These are phyloP conservation scores for Ailurus styani DNA, from an alignment of 2,113 vertebrate species.

Conservation along the genomic window DNA sequence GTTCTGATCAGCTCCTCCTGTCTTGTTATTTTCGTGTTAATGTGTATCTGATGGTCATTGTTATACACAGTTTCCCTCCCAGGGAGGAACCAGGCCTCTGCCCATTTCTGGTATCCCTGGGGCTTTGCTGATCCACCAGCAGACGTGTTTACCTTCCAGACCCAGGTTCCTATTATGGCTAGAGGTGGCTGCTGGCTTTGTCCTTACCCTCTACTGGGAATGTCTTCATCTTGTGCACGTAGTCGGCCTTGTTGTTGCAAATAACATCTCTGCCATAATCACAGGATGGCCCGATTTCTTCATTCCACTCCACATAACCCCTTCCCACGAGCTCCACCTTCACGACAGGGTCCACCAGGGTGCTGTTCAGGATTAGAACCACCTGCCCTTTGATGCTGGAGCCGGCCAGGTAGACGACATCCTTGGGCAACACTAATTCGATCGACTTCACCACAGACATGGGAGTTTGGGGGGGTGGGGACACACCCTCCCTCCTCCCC, in stretches of 20 bases:
- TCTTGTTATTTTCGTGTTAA: background rate
- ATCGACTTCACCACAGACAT: slow-evolving; percentile 73
- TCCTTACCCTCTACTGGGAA: slow-evolving; percentile 70
- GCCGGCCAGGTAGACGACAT: slow-evolving; percentile 67
- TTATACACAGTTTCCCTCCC: background rate
- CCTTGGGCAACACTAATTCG: slow-evolving; percentile 62
- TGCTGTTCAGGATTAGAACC: slow-evolving; percentile 64
- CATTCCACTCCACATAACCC: slow-evolving; percentile 76
- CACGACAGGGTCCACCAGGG: slow-evolving; percentile 66
- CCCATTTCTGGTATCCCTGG: background rate
- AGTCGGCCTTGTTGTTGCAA: slow-evolving; percentile 75
- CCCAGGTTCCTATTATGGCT: background rate
- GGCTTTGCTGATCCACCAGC: background rate
- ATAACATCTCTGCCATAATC: slow-evolving; percentile 67
- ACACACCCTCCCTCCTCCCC: slow-evolving; percentile 6
- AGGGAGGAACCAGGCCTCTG: background rate
- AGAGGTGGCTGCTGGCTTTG: rapidly evolving
- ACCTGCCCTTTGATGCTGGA: slow-evolving; percentile 63
- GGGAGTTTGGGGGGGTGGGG: background rate
- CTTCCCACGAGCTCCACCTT: slow-evolving; percentile 70
- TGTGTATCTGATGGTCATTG: background rate
- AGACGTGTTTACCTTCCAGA: background rate
- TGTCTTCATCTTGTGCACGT: slow-evolving; percentile 69
- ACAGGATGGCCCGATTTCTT: slow-evolving; percentile 12
- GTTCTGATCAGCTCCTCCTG: background rate